These are phyloP conservation scores for Petrolisthes manimaculis DNA, from an alignment of 2,888 invertebrate genomes.

Conservation along the genomic window DNA sequence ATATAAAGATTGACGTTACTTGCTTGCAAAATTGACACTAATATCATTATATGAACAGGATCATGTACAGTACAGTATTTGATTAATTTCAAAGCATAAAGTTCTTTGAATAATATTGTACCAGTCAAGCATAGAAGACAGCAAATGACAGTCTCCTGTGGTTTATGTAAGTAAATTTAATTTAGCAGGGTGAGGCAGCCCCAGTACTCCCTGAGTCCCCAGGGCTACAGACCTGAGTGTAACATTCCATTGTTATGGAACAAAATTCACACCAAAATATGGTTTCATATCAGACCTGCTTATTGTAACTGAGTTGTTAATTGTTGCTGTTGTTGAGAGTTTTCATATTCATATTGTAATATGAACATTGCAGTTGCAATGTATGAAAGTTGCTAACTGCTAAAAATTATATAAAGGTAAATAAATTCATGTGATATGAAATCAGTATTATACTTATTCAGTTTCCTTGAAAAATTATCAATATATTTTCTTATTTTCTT, in stretches of 20 bases:
- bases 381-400: background rate
- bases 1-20: background rate
- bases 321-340: slow-evolving; percentile 9
- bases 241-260: slow-evolving; percentile 2
- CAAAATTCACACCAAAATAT: background rate
- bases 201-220: background rate
- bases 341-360: slow-evolving; percentile 18
- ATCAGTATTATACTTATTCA: background rate
- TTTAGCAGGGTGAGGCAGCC: background rate
- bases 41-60: too few relatives aligned
- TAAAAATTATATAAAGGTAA: slow-evolving; percentile 13
- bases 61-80: too few relatives aligned
- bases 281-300: background rate
- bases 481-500: too few relatives aligned
- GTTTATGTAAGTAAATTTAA: too few relatives aligned
- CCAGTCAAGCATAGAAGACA: too few relatives aligned
- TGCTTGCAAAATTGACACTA: too few relatives aligned
- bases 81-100: too few relatives aligned
- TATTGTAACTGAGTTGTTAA: slow-evolving; percentile 17
- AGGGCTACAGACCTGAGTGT: background rate
- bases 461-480: too few relatives aligned
- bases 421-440: slow-evolving; percentile 9
- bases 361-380: slow-evolving; percentile 1
- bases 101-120: too few relatives aligned
- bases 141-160: too few relatives aligned